A percentile compares a stretch with the other conserved stretches of the same genome.
Conservation (phyloP, 2,888 invertebrate genomes). For the Megamerina dolium region DNA sequence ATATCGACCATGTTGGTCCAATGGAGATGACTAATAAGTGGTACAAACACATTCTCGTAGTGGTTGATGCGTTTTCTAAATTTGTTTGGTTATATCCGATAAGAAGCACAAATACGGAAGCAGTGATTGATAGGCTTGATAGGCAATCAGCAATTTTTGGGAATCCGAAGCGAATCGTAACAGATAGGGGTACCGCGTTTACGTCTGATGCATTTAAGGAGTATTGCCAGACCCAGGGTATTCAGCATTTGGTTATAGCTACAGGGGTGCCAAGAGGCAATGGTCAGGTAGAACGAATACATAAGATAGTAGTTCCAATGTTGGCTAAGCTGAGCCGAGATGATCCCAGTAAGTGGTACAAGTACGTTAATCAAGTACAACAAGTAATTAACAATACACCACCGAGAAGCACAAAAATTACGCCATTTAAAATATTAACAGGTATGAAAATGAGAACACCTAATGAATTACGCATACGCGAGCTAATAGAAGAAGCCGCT, state of each 20-base stretch:
- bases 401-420: no score
- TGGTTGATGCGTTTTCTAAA: no score
- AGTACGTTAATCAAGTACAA: no score
- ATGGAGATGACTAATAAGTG: no score
- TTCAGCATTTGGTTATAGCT: constrained; percentile 1
- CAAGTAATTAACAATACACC: no score
- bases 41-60: no score
- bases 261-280: constrained; percentile 1
- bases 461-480: no score
- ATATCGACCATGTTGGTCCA: no score
- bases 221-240: background rate
- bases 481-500: no score
- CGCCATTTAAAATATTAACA: constrained; percentile 1
- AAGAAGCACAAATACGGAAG: background rate
- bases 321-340: background rate
- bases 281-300: background rate
- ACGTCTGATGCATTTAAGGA: background rate
- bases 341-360: no score
- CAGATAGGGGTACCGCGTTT: constrained; percentile 2
- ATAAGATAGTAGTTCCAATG: constrained; percentile 1
- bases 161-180: constrained; percentile 2
- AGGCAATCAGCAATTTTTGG: constrained; percentile 3
- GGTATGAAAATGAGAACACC: background rate
- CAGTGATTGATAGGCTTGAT: constrained; percentile 1
- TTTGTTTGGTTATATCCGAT: background rate